Evolutionary conservation across 2,888 invertebrate genomes (phyloP), one percentile per base, ranked within the genome.

Genomic region (Drosophila incognita): DNA sequence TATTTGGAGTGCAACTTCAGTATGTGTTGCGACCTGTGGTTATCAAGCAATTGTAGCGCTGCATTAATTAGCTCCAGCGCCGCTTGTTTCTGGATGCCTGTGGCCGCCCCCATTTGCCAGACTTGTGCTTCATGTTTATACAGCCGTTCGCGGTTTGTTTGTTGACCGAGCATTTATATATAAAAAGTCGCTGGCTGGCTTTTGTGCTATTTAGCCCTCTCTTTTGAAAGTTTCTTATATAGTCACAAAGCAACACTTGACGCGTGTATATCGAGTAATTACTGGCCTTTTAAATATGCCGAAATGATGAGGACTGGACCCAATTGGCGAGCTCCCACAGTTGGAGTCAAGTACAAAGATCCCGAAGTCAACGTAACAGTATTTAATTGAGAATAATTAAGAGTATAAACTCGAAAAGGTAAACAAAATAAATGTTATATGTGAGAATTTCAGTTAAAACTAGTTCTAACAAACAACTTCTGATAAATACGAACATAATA

Each of bases 1-100:
- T 42, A 6, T 42, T 42, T 11, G 4, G 15, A 35, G 38, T 38
- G 49, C 51, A 36, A 56, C 21, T 46, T 73, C 29, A 38, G 21
- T 65, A 27, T 59, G 38, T 49, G 57, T 13, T 11, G 49, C 58
- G 64, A 61, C 58, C 27, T 74, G 46, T 48, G 64, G 59, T 78
- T 87, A 84, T 85, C 82, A 87, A 73, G 66, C 70, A 82, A 74
- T 83, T 71, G 83, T 68, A 79, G 74, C 83, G 79, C 69, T 85
- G 86, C 79, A 88, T 89, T 85, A 87, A 85, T 89, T 85, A 69
- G 76, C 62, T 81, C 52, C 88, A 78, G 83, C 64, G 62, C 33
- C 74, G 72, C 53, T 68, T 65, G 58, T 51, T 78, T 66, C 68
- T 81, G 52, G 40, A 46, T 42, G 35, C 40, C 57, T 59, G 57